These are phyloP conservation scores for Pemphigus obesinymphae DNA, from an alignment of 1,140 invertebrate genomes.

Conservation along the genomic window DNA sequence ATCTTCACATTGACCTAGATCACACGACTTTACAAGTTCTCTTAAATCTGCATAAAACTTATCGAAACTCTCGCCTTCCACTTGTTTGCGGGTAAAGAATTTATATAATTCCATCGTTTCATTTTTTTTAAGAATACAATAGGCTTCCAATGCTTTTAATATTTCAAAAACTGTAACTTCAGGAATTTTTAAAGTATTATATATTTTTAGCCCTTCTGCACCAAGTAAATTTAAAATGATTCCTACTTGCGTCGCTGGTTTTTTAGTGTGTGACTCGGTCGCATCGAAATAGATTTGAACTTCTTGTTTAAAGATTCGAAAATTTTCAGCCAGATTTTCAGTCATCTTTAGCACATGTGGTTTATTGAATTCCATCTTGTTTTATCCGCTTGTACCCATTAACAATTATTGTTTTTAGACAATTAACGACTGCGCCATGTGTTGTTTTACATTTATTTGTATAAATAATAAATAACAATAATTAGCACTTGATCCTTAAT, in stretches of 20 bases:
- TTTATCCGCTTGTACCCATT: neutral
- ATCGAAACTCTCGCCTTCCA: slow-evolving; percentile 26
- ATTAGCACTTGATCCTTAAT: too few relatives aligned
- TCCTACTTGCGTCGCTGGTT: neutral
- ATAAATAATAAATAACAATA: too few relatives aligned
- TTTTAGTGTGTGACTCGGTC: neutral
- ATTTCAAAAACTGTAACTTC: neutral
- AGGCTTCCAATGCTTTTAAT: neutral
- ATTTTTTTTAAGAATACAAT: too few relatives aligned
- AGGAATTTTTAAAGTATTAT: neutral
- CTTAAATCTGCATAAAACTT: slow-evolving; percentile 33
- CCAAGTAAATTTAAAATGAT: neutral
- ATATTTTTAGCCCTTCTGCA: neutral
- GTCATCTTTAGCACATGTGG: too few relatives aligned
- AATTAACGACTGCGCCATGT: too few relatives aligned
- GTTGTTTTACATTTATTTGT: too few relatives aligned
- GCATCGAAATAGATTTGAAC: neutral
- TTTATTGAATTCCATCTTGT: neutral
- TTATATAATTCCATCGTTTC: too few relatives aligned
- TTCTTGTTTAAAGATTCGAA: too few relatives aligned
- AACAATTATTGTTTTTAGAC: too few relatives aligned
- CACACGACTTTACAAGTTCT: slow-evolving; percentile 28
- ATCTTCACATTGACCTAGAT: slow-evolving; percentile 24
- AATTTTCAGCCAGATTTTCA: too few relatives aligned
- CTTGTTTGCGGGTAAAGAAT: too few relatives aligned